Evolutionary conservation across 2,888 invertebrate genomes (phyloP).

Genomic region (Notocelia uddmanniana): DNA sequence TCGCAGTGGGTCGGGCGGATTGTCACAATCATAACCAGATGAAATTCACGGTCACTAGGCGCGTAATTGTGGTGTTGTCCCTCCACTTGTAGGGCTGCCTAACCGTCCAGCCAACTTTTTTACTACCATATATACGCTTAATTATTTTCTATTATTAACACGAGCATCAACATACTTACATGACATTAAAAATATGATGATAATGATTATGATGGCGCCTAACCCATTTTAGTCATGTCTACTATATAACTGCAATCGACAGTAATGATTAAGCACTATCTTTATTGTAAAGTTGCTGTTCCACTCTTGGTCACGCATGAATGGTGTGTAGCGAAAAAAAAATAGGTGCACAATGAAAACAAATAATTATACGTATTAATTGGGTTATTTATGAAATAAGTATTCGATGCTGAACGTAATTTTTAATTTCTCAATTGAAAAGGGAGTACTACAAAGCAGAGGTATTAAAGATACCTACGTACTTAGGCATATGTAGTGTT

Average conservation of each 20-base stretch:
- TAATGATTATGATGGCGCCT: neutral
- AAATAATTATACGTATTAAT: too few species aligned
- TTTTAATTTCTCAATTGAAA: too few species aligned
- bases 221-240: neutral
- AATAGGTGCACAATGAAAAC: too few species aligned
- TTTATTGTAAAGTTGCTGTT: neutral
- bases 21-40: slow-evolving; percentile 47
- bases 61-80: slow-evolving; percentile 40
- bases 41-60: slow-evolving; percentile 46
- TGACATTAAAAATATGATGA: neutral
- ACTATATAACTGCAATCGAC: neutral
- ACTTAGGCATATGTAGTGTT: too few species aligned
- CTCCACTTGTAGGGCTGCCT: slow-evolving; percentile 32
- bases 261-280: neutral
- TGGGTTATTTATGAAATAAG: too few species aligned
- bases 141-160: slow-evolving; percentile 3
- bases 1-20: slow-evolving; percentile 28
- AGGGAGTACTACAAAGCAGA: too few species aligned
- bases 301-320: neutral
- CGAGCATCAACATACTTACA: neutral
- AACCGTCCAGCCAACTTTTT: too few species aligned
- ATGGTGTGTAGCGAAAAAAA: neutral
- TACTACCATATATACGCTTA: neutral
- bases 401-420: too few species aligned
- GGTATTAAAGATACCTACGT: too few species aligned